phyloP scores from a whole-genome alignment of 1,140 invertebrate genomes.

The Galleria mellonella region DNA sequence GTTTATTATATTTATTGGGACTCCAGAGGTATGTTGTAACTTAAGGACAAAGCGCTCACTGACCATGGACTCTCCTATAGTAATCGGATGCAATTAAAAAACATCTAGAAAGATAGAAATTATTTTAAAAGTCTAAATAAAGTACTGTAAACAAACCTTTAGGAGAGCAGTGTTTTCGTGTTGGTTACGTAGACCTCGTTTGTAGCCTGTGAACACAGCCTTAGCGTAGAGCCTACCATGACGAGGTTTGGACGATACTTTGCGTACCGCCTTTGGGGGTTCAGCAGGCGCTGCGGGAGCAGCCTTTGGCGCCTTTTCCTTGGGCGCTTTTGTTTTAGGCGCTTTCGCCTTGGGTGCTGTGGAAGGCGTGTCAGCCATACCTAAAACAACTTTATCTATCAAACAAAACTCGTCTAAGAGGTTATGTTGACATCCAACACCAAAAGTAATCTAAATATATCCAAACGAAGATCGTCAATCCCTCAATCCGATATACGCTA shows the following conservation, averaged over 20 bases:
- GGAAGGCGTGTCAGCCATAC: constrained; percentile 78
- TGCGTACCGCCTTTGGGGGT: constrained; percentile 73
- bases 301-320: constrained; percentile 75
- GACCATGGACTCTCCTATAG: too few relatives aligned
- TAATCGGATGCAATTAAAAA: too few relatives aligned
- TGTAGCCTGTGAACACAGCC: constrained; percentile 98
- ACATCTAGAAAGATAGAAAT: too few relatives aligned
- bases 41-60: too few relatives aligned
- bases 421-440: constrained; percentile 64
- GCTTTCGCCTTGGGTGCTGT: constrained; percentile 77
- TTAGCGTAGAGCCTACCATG: constrained; percentile 95
- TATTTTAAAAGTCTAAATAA: background rate
- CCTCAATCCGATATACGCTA: background rate
- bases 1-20: too few relatives aligned
- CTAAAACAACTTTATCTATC: constrained; percentile 56
- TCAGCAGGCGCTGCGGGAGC: constrained; percentile 64
- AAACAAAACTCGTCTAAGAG: constrained; percentile 21
- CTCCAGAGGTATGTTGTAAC: too few relatives aligned
- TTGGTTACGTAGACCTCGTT: constrained; percentile 96
- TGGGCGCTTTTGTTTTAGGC: constrained; percentile 75
- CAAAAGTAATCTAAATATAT: constrained; percentile 45
- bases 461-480: constrained; percentile 29
- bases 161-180: constrained; percentile 97
- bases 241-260: constrained; percentile 77
- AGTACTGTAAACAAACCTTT: constrained; percentile 76